Evolutionary conservation across 2,888 invertebrate species (phyloP).

Genomic region (Chrysina gloriosa): DNA sequence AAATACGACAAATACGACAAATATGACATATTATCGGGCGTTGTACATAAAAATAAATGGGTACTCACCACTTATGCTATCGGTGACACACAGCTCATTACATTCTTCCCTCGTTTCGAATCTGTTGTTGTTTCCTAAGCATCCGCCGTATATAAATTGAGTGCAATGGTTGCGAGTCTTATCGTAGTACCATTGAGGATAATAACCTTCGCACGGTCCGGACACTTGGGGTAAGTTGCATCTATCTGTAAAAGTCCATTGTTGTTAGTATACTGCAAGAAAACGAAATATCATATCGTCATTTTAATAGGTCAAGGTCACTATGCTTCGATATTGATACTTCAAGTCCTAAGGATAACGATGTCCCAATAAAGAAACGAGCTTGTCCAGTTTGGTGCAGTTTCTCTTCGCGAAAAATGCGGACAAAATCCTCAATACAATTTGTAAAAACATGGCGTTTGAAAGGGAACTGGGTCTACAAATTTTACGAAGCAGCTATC

Average conservation of each 20-base stretch:
- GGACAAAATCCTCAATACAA: too few species aligned
- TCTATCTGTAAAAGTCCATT: slow-evolving; percentile 73
- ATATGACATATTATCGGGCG: neutral
- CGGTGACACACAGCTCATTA: slow-evolving; percentile 76
- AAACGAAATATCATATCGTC: too few species aligned
- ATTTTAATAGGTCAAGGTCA: slow-evolving; percentile 35
- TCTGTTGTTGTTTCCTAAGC: slow-evolving; percentile 91
- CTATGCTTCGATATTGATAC: too few species aligned
- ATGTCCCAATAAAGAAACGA: too few species aligned
- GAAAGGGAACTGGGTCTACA: too few species aligned
- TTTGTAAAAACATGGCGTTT: too few species aligned
- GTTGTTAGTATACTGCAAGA: neutral
- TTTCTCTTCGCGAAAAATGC: too few species aligned
- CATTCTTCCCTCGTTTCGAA: slow-evolving; percentile 85
- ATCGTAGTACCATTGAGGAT: slow-evolving; percentile 88
- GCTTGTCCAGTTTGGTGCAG: too few species aligned
- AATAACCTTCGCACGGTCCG: slow-evolving; percentile 85
- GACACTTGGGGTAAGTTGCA: slow-evolving; percentile 84
- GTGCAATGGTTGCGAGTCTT: slow-evolving; percentile 79
- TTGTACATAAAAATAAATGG: neutral
- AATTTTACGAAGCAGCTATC: too few species aligned
- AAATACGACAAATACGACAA: neutral
- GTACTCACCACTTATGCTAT: slow-evolving; percentile 73
- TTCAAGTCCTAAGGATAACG: too few species aligned
- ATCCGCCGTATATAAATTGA: slow-evolving; percentile 91